Base-by-base conservation (phyloP, 2,113 vertebrate genomes). In the Amphilophus citrinellus region DNA sequence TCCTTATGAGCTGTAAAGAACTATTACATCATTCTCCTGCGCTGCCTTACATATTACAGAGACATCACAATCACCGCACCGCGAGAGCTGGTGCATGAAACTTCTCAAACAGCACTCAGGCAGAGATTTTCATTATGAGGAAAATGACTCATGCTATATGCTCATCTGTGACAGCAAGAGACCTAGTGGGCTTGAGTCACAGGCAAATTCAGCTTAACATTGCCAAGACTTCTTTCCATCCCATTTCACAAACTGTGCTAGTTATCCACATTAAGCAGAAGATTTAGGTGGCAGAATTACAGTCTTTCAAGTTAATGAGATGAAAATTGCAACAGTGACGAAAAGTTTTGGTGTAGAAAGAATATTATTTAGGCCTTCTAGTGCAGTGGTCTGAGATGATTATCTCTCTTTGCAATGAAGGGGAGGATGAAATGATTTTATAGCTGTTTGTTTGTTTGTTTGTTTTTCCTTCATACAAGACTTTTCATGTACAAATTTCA, bases 291-390 rank as follows among this genome's bases (percentile, higher is more conserved):
- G 87, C 14, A 79, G 82, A 89, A 91, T 88, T 77, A 86, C 66
- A 89, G 63, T 59, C n/a, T 77, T 87, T 80, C 86, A 92, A 92
- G 82, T 89, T 94, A 91, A 89, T 88, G 86, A 92, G 88, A 82
- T 92, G 92, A 93, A 94, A 91, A 93, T 84, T 81, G 88, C 86
- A 60, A 79, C 50, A 24, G 61, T 14, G 44, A 20, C 3, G 22
- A 86, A 79, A 80, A 88, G 58, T 15, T 44, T 47, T 68, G 53
- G 56, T 78, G 63, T 63, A 58, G 39, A 62, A 37, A 30, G 6
- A 71, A 61, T 65, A 76, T 90, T 61, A 61, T 83, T 83, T 58
- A 85, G 27, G 57, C 44, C 79, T 80, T 83, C 76, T 50, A 50
- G 35, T 50, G 61, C 82, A 81, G 10, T 47, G 76, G 65, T 71